Base-by-base conservation (phyloP, 64 coral and sea anemone species). In the Anthopleura sola region DNA sequence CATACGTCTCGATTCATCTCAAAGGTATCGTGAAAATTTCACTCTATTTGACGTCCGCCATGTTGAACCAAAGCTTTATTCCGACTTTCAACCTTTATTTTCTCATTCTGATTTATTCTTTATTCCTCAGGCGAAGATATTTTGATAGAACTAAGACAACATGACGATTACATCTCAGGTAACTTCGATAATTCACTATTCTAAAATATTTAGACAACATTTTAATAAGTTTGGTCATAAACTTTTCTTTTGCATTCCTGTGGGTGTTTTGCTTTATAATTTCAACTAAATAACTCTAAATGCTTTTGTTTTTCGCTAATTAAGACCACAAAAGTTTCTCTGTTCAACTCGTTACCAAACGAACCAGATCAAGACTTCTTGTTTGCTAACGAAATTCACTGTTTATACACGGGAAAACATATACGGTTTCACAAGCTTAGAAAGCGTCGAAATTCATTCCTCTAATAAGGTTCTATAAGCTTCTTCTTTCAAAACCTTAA, bases 101-200 rank as follows among this genome's bases (percentile, higher is more conserved):
- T 32, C 4, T 32, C 66, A 2, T 32, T 14, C 29, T 32, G 9
- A 13, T 11, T 34, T 71, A 34, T 34, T 71, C 12, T 32, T 69
- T 71, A 3, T 14, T 85, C 6, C 85, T 60, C 50, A 99, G 97
- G 97, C n/a, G 97, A 99, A 85, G 97, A 99, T 56, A 85, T 99
- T 16, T 69, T 91, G 68, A 68, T 99, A 10, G 97, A 99, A 85
- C 75, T 99, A 15, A 69, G 89, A 53, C 97, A 99, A 18, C 97
- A 99, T 48, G 97, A 99, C 85, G 97, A 99, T 55, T 99, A 99
- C 55, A 95, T 99, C 26, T 95, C 97, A 47, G 97, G 97, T 99
- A 85, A 80, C 75, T 24, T 71, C 23, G 12, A 71, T 62, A 5
- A 62, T 62, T n/a, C 50, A 53, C 13, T 13, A 53, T 53, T 44